Conservation (phyloP, 1,140 invertebrate species). For the Lepidotrigona ventralis region DNA sequence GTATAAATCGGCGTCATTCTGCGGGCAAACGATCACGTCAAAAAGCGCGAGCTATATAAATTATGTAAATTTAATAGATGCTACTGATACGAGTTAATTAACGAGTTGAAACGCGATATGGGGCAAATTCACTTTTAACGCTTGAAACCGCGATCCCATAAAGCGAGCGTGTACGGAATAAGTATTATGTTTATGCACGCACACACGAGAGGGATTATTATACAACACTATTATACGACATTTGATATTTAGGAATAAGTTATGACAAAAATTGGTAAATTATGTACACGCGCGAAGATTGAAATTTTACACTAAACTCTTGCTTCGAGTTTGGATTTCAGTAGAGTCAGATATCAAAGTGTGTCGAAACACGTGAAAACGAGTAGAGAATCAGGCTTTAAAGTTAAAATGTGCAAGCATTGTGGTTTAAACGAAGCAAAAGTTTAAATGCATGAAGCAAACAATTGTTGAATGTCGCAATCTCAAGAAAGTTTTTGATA, state of each 20-base stretch:
- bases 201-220: not conserved
- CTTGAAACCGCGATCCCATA: not conserved
- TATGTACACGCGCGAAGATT: not conserved
- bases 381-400: not conserved
- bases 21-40: not conserved
- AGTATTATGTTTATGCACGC: not conserved
- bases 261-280: not conserved
- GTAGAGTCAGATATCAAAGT: no score
- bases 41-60: conserved; percentile 18
- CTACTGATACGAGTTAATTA: not conserved
- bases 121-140: not conserved
- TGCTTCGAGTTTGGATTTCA: not conserved
- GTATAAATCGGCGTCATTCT: not conserved
- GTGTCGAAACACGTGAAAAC: not conserved
- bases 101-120: not conserved
- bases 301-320: not conserved
- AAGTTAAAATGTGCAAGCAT: no score
- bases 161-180: not conserved
- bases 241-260: not conserved
- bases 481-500: no score
- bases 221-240: not conserved
- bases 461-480: no score
- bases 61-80: conserved; percentile 11
- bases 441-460: no score
- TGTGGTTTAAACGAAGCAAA: no score